Percentiles rank a stretch among this genome's conserved stretches.
Conservation (phyloP, 2,797 vertebrate species). For the Chaunax sp. region DNA sequence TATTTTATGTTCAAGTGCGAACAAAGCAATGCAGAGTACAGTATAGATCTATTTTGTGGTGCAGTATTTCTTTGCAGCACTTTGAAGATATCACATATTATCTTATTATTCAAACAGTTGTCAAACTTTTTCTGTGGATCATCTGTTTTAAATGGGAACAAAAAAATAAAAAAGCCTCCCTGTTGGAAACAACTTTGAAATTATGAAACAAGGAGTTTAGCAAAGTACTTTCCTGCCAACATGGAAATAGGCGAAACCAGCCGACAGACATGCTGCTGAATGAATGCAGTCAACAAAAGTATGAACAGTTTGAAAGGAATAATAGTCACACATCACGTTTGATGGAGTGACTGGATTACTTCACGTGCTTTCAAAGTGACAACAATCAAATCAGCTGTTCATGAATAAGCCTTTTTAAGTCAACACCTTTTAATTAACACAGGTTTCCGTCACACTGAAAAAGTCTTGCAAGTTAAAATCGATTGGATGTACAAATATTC, state of each 20-base stretch:
- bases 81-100: neutral
- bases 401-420: neutral
- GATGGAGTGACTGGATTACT: slow-evolving; percentile 51
- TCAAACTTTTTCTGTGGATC: neutral
- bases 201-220: slow-evolving; percentile 15
- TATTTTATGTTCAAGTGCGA: too few relatives aligned
- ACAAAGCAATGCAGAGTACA: too few relatives aligned
- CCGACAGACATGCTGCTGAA: slow-evolving; percentile 52
- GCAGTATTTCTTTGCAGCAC: neutral
- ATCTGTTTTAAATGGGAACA: slow-evolving; percentile 23
- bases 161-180: slow-evolving; percentile 30
- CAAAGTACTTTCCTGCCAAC: slow-evolving; percentile 42
- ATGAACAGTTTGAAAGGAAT: slow-evolving; percentile 21
- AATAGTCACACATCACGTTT: slow-evolving; percentile 11
- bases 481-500: neutral
- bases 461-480: too few relatives aligned
- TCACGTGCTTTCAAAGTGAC: slow-evolving; percentile 3
- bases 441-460: too few relatives aligned
- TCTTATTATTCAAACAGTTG: neutral
- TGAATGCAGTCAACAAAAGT: slow-evolving; percentile 23
- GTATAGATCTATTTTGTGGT: neutral
- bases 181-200: slow-evolving; percentile 30
- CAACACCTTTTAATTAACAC: neutral
- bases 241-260: slow-evolving; percentile 41
- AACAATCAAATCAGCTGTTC: neutral